Conservation (phyloP, 2,888 invertebrate species). For the Dryobota labecula region DNA sequence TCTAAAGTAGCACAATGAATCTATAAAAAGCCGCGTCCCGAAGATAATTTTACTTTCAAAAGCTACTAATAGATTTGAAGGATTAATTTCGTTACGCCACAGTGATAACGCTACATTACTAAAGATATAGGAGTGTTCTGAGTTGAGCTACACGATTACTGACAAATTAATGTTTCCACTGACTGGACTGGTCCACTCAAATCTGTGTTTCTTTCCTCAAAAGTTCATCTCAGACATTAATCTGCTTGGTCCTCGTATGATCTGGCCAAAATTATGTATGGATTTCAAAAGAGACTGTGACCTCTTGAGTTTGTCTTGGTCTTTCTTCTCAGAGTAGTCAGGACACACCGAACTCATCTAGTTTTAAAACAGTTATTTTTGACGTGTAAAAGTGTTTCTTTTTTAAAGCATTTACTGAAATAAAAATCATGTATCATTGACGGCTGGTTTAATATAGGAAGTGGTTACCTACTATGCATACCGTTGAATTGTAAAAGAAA, state of each 20-base stretch:
- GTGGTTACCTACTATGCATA: not conserved
- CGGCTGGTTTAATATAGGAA: not conserved
- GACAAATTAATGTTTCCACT: not conserved
- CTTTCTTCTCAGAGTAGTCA: not conserved
- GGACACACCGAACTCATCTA: not conserved
- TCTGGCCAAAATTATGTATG: not conserved
- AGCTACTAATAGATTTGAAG: slow-evolving; percentile 41
- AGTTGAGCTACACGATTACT: not conserved
- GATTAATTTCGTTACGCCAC: slow-evolving; percentile 25
- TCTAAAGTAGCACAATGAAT: slow-evolving; percentile 36
- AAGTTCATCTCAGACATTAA: not conserved
- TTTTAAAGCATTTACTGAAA: not conserved
- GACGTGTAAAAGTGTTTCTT: not conserved
- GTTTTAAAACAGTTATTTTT: not conserved
- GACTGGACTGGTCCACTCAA: not conserved
- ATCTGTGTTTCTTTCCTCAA: not conserved
- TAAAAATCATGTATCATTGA: not conserved
- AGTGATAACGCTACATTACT: not conserved
- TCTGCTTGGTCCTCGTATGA: not conserved
- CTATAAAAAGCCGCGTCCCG: slow-evolving; percentile 36
- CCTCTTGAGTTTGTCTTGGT: not conserved
- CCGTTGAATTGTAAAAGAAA: slow-evolving; percentile 13
- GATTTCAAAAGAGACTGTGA: not conserved
- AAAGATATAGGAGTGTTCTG: not conserved
- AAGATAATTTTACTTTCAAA: slow-evolving; percentile 26